Base-by-base conservation (phyloP, 2,797 vertebrate genomes). In the Enteromius viviparus region DNA sequence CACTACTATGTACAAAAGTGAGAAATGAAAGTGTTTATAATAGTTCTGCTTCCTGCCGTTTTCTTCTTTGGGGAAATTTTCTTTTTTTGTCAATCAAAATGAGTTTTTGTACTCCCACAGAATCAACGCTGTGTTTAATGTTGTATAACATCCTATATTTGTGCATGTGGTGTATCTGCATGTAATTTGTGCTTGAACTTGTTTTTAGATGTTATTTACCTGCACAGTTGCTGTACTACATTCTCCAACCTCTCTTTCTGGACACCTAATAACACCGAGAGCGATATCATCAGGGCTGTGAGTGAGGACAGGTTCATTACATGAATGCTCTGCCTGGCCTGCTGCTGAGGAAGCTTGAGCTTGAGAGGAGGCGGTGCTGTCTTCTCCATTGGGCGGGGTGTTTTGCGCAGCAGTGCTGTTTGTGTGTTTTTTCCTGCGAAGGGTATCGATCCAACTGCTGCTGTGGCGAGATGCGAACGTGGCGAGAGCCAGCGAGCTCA, bases 381-480 rank as follows among this genome's bases (percentile, higher is more conserved):
- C 87, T 1, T 93, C 91, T 0, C 91, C 93, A n/a, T 77, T 85
- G 80, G 91, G 90, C 5, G 92, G 82, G 89, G 0, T 80, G 15
- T 45, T 80, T 15, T 76, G 78, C 12, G 78, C 47, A 6, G 45
- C 7, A 4, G 49, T 34, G 49, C 11, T 70, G 81, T 90, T 94
- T 89, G 90, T 85, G 6, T 83, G 94, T 70, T 94, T 93, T 92
- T 96, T 97, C 87, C 95, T 94, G 80, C 96, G 93, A 53, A 98
- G 93, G 0, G 96, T 98, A 88, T 98, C 97, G 0, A 98, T 97
- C 97, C 96, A 98, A 91, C 94, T 93, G 86, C 93, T 83, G 90
- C 96, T 95, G 89, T 97, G 94, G 49, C 96, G 95, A 1, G 95
- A 87, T 42, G 95, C 86, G 2, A 98, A 97, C 79, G 91, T 90